Evolutionary conservation across 2,888 invertebrate species (phyloP), one percentile per base, ranked within the genome.

Genomic region (Hypolimnas misippus): DNA sequence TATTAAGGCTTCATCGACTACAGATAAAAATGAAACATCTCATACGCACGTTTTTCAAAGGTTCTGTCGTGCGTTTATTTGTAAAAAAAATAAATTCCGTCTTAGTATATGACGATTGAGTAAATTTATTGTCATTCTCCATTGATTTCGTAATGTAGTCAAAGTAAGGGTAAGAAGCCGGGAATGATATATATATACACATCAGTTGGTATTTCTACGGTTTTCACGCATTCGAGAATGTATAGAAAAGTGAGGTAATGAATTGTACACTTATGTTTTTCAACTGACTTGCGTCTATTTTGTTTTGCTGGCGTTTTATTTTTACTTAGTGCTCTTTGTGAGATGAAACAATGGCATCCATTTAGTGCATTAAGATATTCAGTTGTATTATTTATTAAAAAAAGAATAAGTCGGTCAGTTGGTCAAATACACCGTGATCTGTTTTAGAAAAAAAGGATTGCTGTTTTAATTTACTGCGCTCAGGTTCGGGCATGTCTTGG

Each of bases 171-270:
- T 49, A 65, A 57, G 61, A 44, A 46, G 52, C 52, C 44, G 42
- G 21, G 61, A 49, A 62, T 66, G 62, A 78, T 77, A 81, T 79
- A 81, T 6, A 49, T 81, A 75, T 73, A 83, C 81, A 82, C 82
- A 76, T 81, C 82, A 79, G 75, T 79, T 80, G 78, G 76, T 75
- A 78, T 79, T 75, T 78, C 79, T 76, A 76, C 75, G 78, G 81
- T 70, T 68, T 76, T 62, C 42, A 56, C 29, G 29, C 40, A 42
- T 56, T 55, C 14, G 8, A 29, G 50, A 86, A 86, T 84, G 80
- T 89, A 88, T 87, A 85, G 82, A 83, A 89, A 89, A 87, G 83
- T 82, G 84, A 89, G 86, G 87, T 85, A 86, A 86, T 82, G 82
- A 85, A 87, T 19, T 4, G 17, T 78, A 81, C 84, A 84, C 82